Base-by-base conservation (phyloP, 2,888 invertebrate species). In the Rhodophaea formosa region DNA sequence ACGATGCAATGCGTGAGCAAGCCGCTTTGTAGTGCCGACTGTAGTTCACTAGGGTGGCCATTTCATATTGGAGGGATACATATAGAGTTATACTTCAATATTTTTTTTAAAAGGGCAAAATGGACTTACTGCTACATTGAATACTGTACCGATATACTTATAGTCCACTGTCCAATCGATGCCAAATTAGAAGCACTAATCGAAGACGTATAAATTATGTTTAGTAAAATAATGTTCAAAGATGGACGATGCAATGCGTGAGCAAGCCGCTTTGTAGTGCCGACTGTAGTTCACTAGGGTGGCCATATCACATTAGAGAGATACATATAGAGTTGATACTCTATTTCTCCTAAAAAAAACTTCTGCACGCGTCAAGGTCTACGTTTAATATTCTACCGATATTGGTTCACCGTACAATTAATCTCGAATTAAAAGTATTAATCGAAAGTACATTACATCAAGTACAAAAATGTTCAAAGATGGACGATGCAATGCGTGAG, bases 401-500 rank as follows among this genome's bases (percentile, higher is more conserved):
- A 30, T 30, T n/a, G n/a, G n/a, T 35, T 0, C 35, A n/a, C n/a
- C n/a, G n/a, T n/a, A n/a, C 39, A 51, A 51, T 32, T 35, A 51
- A 51, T 35, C 35, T 51, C 32, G 32, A 51, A 51, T 51, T 51
- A 51, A 17, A 17, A 51, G 12, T 35, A 32, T 51, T 35, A 51
- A 51, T 51, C 51, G 51, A 35, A 35, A 7, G 7, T 51, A 39
- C 39, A 51, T 51, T 39, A 51, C 51, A 39, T 51, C 51, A 39
- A 16, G 51, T 35, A 32, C 51, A 39, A 51, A 39, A 51, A 51
- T 51, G 51, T 51, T 15, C 51, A 51, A 16, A 17, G 51, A 51
- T 35, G 15, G 51, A 51, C 35, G 51, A 51, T 35, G 16, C 51
- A 8, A 16, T 15, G 7, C 15, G 29, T 15, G 32, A 14, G 29